phyloP scores from a whole-genome alignment of 2,113 vertebrate genomes.

The Fregata magnificens region DNA sequence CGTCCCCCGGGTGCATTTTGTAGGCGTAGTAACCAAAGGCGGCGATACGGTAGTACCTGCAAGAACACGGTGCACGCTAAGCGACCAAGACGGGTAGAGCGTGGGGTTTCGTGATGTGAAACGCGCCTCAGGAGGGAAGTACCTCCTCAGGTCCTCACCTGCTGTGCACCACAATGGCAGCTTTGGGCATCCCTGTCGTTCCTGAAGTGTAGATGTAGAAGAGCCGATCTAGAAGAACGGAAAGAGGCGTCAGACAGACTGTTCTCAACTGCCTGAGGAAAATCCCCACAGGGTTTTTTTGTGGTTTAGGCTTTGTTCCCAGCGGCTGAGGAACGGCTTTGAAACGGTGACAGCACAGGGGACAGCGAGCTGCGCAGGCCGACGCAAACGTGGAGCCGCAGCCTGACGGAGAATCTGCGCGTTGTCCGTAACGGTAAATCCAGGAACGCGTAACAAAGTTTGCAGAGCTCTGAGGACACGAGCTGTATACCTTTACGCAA shows the following conservation, averaged over 20 bases:
- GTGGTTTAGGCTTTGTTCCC: background rate
- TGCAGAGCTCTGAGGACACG: background rate
- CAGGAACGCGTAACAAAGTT: too few species aligned
- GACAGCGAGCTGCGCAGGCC: background rate
- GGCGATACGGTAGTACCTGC: constrained; percentile 87
- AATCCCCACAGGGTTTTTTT: background rate
- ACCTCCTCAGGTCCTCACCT: constrained; percentile 66
- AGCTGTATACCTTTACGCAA: too few species aligned
- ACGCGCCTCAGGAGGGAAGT: accelerated
- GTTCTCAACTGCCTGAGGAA: background rate
- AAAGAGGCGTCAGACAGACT: background rate
- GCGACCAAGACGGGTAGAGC: background rate
- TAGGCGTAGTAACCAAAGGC: constrained; percentile 86
- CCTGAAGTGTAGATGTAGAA: constrained; percentile 94
- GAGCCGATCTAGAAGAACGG: constrained; percentile 73
- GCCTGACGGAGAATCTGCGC: background rate
- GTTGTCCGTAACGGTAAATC: too few species aligned
- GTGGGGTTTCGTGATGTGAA: accelerated
- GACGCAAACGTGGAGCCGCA: accelerated
- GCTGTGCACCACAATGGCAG: constrained; percentile 90
- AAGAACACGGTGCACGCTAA: background rate
- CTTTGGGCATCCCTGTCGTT: constrained; percentile 89
- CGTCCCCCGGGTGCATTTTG: constrained; percentile 70
- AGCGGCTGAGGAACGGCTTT: background rate
- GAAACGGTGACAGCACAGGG: too few species aligned